phyloP scores from a whole-genome alignment of 2,888 invertebrate genomes.

The Cryptus viduatorius region DNA sequence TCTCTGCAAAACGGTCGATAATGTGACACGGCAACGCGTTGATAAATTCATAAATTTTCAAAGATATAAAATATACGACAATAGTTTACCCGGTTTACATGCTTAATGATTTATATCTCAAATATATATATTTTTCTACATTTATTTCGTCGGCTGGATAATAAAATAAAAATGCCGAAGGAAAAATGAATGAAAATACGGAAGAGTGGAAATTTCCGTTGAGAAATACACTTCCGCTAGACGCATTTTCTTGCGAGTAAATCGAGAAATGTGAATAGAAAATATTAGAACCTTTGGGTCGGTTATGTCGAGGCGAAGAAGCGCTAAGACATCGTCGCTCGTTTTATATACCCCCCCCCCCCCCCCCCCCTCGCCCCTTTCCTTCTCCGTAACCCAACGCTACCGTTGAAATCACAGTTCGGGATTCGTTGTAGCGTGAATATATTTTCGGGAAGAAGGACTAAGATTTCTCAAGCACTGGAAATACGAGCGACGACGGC shows the following conservation, averaged over 20 bases:
- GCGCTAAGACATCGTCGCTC: not conserved
- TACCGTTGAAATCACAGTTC: slow-evolving; percentile 49
- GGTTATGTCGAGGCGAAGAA: not conserved
- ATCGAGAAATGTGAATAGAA: slow-evolving; percentile 23
- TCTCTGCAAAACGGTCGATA: too few relatives aligned
- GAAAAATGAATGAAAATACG: not conserved
- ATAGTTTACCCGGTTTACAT: too few relatives aligned
- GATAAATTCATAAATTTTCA: too few relatives aligned
- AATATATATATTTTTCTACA: not conserved
- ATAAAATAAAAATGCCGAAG: not conserved
- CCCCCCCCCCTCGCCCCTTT: not conserved
- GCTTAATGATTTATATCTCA: not conserved
- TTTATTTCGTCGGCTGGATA: not conserved
- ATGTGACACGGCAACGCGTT: too few relatives aligned
- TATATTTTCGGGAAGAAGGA: slow-evolving; percentile 47
- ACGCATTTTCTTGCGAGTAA: slow-evolving; percentile 10
- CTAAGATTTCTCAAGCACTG: slow-evolving; percentile 44
- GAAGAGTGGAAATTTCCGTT: not conserved
- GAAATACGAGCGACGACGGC: slow-evolving; percentile 1
- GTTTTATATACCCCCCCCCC: not conserved
- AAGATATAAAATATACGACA: too few relatives aligned
- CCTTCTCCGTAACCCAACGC: not conserved
- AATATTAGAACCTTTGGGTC: slow-evolving; percentile 28
- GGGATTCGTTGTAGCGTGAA: slow-evolving; percentile 58
- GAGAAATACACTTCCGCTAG: not conserved